Conservation (phyloP, 2,797 vertebrate genomes). For the Ptychadena robeensis region DNA sequence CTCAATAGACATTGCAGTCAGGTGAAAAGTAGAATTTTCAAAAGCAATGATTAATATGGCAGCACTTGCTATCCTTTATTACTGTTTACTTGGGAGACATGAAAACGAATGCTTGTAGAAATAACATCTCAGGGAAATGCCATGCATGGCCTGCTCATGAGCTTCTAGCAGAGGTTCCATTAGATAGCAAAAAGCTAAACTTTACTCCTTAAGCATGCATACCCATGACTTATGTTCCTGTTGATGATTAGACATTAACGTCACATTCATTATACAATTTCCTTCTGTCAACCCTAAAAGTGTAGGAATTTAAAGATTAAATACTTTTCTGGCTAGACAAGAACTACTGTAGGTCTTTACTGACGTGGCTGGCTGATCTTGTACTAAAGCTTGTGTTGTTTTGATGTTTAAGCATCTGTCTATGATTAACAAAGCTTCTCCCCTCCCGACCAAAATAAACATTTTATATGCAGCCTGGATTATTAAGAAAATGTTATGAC, state of each 20-base stretch:
- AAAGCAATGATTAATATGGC: too few relatives aligned
- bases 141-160: conserved; percentile 11
- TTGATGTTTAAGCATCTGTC: conserved; percentile 14
- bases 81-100: too few relatives aligned
- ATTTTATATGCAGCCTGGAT: conserved; percentile 13
- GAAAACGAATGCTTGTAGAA: neutral
- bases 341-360: conserved; percentile 9
- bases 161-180: conserved; percentile 5
- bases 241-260: conserved; percentile 15
- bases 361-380: conserved; percentile 14
- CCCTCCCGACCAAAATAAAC: conserved; percentile 19
- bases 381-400: neutral
- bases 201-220: neutral
- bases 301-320: conserved; percentile 37
- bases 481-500: neutral
- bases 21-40: too few relatives aligned
- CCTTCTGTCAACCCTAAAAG: conserved; percentile 4
- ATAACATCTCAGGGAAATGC: neutral
- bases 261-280: conserved; percentile 40
- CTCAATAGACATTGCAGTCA: too few relatives aligned
- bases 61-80: too few relatives aligned
- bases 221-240: conserved; percentile 14
- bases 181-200: neutral
- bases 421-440: neutral
- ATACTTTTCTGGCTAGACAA: neutral